Conservation (phyloP, 2,113 vertebrate genomes). For the Elephantulus edwardii region DNA sequence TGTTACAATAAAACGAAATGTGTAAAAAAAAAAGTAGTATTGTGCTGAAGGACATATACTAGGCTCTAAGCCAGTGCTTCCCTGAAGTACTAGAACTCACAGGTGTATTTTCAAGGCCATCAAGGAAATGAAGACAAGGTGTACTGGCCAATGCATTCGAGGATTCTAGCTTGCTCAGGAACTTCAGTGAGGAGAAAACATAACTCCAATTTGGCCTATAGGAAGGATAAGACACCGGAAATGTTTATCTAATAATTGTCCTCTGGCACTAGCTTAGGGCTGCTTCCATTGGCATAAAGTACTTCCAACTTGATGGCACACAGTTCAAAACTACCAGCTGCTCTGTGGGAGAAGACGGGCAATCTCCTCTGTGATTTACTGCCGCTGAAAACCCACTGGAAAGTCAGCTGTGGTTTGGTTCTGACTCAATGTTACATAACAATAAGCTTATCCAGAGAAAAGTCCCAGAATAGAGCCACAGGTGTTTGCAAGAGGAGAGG, state of each 20-base stretch:
- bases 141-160: rapidly evolving
- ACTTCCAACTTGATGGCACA: too few species aligned
- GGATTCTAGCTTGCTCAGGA: not conserved
- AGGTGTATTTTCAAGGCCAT: not conserved
- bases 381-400: too few species aligned
- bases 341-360: too few species aligned
- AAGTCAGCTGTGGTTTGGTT: too few species aligned
- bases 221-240: not conserved
- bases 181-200: not conserved
- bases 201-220: not conserved
- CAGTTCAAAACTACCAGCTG: too few species aligned
- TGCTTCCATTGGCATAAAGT: not conserved
- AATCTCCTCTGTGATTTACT: too few species aligned
- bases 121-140: not conserved
- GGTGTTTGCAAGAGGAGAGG: too few species aligned
- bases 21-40: not conserved
- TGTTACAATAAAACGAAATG: too few species aligned
- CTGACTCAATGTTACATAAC: too few species aligned
- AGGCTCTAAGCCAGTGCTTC: not conserved
- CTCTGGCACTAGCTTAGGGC: not conserved
- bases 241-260: too few species aligned
- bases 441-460: too few species aligned
- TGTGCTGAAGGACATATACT: not conserved
- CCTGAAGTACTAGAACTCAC: not conserved
- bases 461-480: too few species aligned